Conservation (phyloP, 2,888 invertebrate genomes). For the Villa cingulata region DNA sequence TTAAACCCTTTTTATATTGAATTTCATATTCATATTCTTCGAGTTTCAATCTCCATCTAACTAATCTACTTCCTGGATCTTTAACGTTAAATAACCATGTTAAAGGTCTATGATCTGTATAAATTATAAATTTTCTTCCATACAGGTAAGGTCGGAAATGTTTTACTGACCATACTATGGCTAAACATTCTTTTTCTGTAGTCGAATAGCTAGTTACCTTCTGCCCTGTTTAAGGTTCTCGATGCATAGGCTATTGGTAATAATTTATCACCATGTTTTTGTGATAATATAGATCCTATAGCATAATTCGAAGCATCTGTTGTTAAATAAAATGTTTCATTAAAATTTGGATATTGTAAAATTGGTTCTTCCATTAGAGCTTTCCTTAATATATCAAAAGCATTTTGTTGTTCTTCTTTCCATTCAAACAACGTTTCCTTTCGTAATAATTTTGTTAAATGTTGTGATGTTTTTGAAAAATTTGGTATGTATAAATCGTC, state of each 20-base stretch:
- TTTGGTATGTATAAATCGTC: conserved; percentile 23
- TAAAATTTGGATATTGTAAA: neutral
- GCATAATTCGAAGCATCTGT: conserved; percentile 19
- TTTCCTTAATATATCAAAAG: neutral
- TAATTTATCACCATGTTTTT: neutral
- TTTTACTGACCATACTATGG: no score
- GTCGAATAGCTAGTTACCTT: neutral
- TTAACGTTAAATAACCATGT: neutral
- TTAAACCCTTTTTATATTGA: no score
- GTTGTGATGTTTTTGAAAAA: conserved; percentile 4
- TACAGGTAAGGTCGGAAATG: no score
- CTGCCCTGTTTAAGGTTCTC: neutral
- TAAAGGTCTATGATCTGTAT: no score
- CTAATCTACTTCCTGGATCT: no score
- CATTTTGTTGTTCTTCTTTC: neutral
- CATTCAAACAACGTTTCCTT: conserved; percentile 2
- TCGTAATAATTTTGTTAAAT: neutral
- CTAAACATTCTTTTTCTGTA: no score
- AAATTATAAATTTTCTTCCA: neutral
- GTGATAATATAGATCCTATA: conserved; percentile 16
- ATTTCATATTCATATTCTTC: no score
- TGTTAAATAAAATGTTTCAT: conserved; percentile 16
- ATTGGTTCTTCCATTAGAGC: neutral
- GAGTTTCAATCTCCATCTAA: no score
- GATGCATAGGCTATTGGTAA: no score